These are phyloP conservation scores for Melanotaenia parkinsoni DNA, from an alignment of 2,797 vertebrate genomes.

Conservation along the genomic window DNA sequence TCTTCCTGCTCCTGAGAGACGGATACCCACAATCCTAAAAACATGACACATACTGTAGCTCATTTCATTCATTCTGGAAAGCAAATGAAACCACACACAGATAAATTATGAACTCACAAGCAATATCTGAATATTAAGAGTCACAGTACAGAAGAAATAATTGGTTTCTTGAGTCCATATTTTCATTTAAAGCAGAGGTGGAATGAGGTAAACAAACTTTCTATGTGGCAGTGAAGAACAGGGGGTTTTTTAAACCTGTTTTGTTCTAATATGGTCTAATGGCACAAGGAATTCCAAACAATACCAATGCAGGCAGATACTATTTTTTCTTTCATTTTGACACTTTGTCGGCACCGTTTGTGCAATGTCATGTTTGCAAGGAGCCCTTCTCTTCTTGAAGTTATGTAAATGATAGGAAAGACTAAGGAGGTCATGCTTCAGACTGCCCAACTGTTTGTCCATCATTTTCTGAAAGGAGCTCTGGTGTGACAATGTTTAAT, in stretches of 20 bases:
- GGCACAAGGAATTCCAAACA: slow-evolving; percentile 35
- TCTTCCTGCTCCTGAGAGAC: slow-evolving; percentile 23
- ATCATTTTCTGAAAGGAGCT: too few relatives aligned
- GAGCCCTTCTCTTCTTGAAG: background rate
- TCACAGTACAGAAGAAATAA: background rate
- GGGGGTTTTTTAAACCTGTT: slow-evolving; percentile 12
- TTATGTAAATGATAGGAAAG: too few relatives aligned
- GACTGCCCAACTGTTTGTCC: too few relatives aligned
- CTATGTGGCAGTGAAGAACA: slow-evolving; percentile 2
- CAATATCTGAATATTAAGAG: background rate
- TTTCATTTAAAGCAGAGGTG: background rate
- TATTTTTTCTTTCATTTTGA: slow-evolving; percentile 22
- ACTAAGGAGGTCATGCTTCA: too few relatives aligned
- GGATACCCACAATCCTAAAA: slow-evolving; percentile 13
- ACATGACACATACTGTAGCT: slow-evolving; percentile 26
- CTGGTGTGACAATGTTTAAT: too few relatives aligned
- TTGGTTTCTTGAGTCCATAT: background rate
- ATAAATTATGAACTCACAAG: background rate
- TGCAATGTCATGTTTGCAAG: background rate
- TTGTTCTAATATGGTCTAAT: background rate
- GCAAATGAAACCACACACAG: slow-evolving; percentile 8
- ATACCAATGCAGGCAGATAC: slow-evolving; percentile 5
- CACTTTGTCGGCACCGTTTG: background rate
- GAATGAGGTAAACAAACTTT: background rate
- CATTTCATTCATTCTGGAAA: slow-evolving; percentile 18